A percentile compares a stretch with the other conserved stretches of the same genome.
Evolutionary conservation across 2,888 invertebrate genomes (phyloP).

Genomic region (Lutraria lutraria): DNA sequence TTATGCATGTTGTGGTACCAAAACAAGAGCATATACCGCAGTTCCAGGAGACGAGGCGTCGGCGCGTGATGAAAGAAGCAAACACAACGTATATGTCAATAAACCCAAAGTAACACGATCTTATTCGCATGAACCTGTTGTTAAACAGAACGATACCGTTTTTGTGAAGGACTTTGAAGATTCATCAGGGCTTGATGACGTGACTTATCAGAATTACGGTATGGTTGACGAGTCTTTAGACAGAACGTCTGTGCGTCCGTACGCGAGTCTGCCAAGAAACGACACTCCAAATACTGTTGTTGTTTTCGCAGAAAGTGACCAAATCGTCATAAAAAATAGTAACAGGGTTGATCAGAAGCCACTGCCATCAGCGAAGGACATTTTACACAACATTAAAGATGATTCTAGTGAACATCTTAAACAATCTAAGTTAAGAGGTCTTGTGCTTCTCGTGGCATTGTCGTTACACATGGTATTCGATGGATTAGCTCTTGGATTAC

Average conservation of each 20-base stretch:
- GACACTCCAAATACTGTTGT: background rate
- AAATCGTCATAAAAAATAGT: conserved; percentile 21
- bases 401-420: background rate
- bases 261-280: background rate
- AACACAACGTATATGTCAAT: background rate
- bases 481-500: conserved; percentile 88
- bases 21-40: background rate
- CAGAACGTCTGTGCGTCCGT: conserved; percentile 32
- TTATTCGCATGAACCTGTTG: background rate
- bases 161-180: conserved; percentile 48
- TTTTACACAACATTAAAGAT: background rate
- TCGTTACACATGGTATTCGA: conserved; percentile 89
- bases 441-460: conserved; percentile 88
- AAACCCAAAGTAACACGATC: background rate
- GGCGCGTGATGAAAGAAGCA: background rate
- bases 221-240: conserved; percentile 43
- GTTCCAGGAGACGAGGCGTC: background rate
- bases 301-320: conserved; percentile 31
- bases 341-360: background rate
- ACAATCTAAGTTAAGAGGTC: conserved; percentile 80
- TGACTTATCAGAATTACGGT: conserved; percentile 47
- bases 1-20: conserved; percentile 33
- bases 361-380: conserved; percentile 13
- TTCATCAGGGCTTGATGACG: conserved; percentile 42
- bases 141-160: background rate